A percentile compares a stretch with the other conserved stretches of the same genome.
Conservation (phyloP, 1,140 invertebrate species). For the Plodia interpunctella region DNA sequence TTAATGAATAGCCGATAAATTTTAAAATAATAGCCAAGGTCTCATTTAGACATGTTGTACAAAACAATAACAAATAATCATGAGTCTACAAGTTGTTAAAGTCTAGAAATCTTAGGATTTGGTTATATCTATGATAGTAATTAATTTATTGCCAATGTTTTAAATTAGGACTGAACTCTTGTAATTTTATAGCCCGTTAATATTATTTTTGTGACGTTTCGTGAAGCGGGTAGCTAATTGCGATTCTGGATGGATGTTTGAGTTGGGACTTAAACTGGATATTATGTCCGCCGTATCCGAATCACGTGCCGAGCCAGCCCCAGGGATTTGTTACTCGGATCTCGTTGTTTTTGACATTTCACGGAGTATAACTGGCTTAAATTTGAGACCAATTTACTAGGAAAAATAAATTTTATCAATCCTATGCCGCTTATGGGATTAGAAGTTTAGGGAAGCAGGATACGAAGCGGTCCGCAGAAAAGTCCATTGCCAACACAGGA, state of each 20-base stretch:
- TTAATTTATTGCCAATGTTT: no score
- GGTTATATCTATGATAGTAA: no score
- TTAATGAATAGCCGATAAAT: no score
- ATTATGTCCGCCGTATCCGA: slow-evolving; percentile 32
- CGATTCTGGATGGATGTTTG: slow-evolving; percentile 33
- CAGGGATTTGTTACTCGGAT: slow-evolving; percentile 28
- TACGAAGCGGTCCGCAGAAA: no score
- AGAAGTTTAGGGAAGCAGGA: no score
- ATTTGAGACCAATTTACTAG: slow-evolving; percentile 7
- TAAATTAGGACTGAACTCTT: neutral
- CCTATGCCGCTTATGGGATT: no score
- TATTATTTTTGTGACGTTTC: slow-evolving; percentile 10
- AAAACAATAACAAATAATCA: no score
- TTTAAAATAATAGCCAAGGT: no score
- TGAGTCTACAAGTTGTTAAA: no score
- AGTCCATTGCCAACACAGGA: no score
- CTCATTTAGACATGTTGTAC: no score
- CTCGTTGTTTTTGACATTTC: slow-evolving; percentile 39
- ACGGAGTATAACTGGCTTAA: slow-evolving; percentile 19
- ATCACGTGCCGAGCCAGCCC: slow-evolving; percentile 30
- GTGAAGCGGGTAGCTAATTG: slow-evolving; percentile 25
- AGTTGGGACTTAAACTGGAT: slow-evolving; percentile 38
- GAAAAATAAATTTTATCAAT: neutral
- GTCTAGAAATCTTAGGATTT: no score
- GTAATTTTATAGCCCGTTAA: neutral